Evolutionary conservation across 2,797 vertebrate species (phyloP), one percentile per base, ranked within the genome.

Genomic region (Rhinichthys osculus): DNA sequence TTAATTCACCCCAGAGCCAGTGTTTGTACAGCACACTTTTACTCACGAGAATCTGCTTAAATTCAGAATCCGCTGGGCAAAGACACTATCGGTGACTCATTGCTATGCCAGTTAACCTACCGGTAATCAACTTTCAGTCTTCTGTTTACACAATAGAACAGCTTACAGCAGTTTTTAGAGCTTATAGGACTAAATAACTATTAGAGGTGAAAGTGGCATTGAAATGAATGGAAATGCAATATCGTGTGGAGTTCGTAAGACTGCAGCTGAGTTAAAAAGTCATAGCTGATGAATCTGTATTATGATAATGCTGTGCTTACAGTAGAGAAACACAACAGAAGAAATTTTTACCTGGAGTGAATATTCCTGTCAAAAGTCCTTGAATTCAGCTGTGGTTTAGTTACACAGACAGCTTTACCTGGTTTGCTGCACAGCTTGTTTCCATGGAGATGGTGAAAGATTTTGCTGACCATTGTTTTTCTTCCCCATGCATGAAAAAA

Each of bases 371-470:
- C 21, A 62, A 72, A 85, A 73, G 67, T 85, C 73, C 80, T 88
- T 83, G 83, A 82, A 69, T 83, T 73, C n/a, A 16, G 44, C 57
- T 77, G 21, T 82, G 52, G 54, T 88, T 70, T 80, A 59, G 82
- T 77, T 54, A 77, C 77, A 78, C 40, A 71, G 79, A 84, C 59
- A 44, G 57, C 82, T 82, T 73, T 83, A 82, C 80, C 66, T 86
- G 73, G 83, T 76, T 71, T 67, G 64, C 78, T 30, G 74, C 35
- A 84, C 54, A 74, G 84, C 87, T 78, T 80, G 88, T 90, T 90
- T 88, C 90, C 88, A 90, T 89, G 90, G 90, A 78, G 72, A 90
- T 84, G 57, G 62, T 78, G 47, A 64, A 77, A 69, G 67, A 57
- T 74, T 89, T 82, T 83, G 85, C 86, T 89, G 85, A 87, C 82